A percentile compares a stretch with the other conserved stretches of the same genome.
Conservation (phyloP, 2,797 vertebrate genomes). For the Lepilemur septentrionalis region DNA sequence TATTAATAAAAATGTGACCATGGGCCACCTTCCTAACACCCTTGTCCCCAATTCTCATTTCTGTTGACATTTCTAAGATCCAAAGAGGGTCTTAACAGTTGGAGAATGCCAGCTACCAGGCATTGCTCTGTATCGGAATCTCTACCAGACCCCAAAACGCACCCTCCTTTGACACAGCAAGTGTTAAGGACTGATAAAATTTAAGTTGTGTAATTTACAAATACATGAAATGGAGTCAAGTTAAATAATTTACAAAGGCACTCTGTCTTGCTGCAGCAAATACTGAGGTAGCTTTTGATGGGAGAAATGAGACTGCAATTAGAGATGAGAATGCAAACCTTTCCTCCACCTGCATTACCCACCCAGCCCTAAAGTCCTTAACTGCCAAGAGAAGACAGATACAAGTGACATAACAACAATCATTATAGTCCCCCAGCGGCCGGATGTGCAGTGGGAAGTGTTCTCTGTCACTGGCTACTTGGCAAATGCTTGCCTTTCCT, state of each 20-base stretch:
- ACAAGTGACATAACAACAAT: background rate
- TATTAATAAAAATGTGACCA: background rate
- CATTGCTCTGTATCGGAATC: background rate
- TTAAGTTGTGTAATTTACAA: background rate
- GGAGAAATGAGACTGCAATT: background rate
- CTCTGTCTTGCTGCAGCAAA: background rate
- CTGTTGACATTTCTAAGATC: background rate
- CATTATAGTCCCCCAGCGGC: background rate
- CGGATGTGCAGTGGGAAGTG: background rate
- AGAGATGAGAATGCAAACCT: background rate
- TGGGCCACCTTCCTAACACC: background rate
- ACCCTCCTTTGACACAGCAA: background rate
- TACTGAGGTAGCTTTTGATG: background rate
- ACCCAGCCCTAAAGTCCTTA: background rate
- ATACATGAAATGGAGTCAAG: background rate
- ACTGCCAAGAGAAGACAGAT: background rate
- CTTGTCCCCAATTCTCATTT: background rate
- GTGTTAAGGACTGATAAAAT: background rate
- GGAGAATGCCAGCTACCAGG: background rate
- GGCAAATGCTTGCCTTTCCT: background rate
- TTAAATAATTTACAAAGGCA: background rate
- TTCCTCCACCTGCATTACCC: background rate
- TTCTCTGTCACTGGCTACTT: background rate
- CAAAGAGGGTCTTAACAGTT: background rate
- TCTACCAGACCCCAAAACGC: background rate